Evolutionary conservation across 2,888 invertebrate species (phyloP).

Genomic region (Stegana nigrithorax): DNA sequence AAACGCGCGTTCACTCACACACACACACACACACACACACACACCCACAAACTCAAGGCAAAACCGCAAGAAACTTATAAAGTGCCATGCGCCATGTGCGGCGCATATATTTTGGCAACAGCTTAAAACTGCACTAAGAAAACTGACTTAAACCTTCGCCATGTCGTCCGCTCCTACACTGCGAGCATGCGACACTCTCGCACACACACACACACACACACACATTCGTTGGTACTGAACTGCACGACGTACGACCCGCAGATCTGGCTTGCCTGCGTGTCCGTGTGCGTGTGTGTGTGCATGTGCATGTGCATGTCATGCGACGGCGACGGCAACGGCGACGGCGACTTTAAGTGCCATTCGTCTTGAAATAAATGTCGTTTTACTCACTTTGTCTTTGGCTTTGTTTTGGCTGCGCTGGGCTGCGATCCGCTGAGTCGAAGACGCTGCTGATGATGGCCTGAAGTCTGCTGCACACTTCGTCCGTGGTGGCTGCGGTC

Average conservation of each 20-base stretch:
- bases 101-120: conserved; percentile 10
- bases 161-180: neutral
- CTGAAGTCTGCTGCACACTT: no score
- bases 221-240: no score
- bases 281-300: no score
- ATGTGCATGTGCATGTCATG: no score
- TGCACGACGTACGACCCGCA: no score
- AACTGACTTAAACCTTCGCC: neutral
- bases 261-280: no score
- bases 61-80: no score
- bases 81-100: neutral
- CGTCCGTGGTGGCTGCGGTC: no score
- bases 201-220: neutral
- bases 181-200: neutral
- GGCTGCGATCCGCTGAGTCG: no score
- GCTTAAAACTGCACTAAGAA: conserved; percentile 4
- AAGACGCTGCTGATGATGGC: neutral
- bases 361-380: conserved; percentile 22
- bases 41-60: neutral
- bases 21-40: neutral
- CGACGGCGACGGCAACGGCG: conserved; percentile 1
- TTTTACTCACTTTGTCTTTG: neutral
- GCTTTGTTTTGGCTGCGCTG: no score
- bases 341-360: conserved; percentile 28
- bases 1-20: no score